These are phyloP conservation scores for Eulemur rufifrons DNA, from an alignment of 2,113 vertebrate species.

Conservation along the genomic window DNA sequence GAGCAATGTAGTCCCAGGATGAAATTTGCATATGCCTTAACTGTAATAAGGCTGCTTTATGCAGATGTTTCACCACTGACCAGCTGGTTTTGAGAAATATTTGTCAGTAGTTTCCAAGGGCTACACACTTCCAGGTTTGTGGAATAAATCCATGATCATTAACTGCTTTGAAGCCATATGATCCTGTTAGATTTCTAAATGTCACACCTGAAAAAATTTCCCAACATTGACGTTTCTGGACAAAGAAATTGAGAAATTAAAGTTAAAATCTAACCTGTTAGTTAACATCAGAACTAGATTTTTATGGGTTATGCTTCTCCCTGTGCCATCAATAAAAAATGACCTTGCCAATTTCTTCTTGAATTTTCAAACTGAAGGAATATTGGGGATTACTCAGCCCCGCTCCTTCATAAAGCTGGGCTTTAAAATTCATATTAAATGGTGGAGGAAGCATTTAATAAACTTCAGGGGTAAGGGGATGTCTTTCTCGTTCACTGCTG, in stretches of 20 bases:
- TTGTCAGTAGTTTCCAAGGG: not conserved
- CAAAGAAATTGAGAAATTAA: slow-evolving; percentile 24
- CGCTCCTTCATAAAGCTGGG: not conserved
- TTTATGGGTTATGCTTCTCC: not conserved
- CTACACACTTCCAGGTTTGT: not conserved
- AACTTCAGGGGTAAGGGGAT: not conserved
- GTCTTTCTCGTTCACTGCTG: not conserved
- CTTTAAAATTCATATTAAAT: not conserved
- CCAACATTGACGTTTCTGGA: not conserved
- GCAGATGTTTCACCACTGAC: not conserved
- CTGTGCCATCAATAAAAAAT: slow-evolving; percentile 1
- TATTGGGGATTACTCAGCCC: not conserved
- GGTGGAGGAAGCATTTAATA: not conserved
- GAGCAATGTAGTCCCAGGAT: not conserved
- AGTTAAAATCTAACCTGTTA: not conserved
- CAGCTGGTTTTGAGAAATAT: not conserved
- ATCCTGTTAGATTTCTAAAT: slow-evolving; percentile 32
- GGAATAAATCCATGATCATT: not conserved
- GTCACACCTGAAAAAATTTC: not conserved
- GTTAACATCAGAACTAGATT: not conserved
- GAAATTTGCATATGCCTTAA: not conserved
- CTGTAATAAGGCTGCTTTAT: not conserved
- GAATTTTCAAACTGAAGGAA: slow-evolving; percentile 19
- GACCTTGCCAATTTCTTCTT: not conserved
- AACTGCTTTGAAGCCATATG: slow-evolving; percentile 13